Evolutionary conservation across 2,888 invertebrate genomes (phyloP).

Genomic region (Eremobia ochroleuca): DNA sequence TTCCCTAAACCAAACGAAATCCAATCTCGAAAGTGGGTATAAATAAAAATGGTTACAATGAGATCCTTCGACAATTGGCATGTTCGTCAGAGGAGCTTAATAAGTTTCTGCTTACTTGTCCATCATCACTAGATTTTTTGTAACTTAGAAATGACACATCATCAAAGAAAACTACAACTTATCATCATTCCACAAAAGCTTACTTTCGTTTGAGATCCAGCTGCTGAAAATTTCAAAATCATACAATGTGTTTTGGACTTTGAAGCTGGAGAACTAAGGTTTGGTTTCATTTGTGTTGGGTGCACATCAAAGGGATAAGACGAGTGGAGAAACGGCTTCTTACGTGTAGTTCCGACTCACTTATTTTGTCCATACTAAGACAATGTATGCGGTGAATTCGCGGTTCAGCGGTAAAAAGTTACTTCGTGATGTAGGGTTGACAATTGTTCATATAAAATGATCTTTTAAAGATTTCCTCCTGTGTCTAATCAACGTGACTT

Average conservation of each 20-base stretch:
- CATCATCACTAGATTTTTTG: constrained; percentile 84
- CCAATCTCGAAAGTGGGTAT: constrained; percentile 54
- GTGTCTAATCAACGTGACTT: too few relatives aligned
- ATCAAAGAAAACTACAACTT: constrained; percentile 63
- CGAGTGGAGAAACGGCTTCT: constrained; percentile 81
- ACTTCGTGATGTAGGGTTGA: constrained; percentile 75
- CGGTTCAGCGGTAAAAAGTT: constrained; percentile 80
- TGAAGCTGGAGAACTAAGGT: constrained; percentile 42
- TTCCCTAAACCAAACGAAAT: constrained; percentile 64
- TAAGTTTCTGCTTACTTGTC: constrained; percentile 87
- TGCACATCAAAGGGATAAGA: constrained; percentile 77
- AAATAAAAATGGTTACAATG: constrained; percentile 73
- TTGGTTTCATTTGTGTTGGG: constrained; percentile 57
- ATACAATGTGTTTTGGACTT: constrained; percentile 50
- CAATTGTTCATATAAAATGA: constrained; percentile 8
- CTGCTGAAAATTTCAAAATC: constrained; percentile 26
- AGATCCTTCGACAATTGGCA: constrained; percentile 82
- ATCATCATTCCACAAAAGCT: not conserved
- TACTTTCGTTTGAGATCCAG: constrained; percentile 23
- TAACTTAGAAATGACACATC: constrained; percentile 52
- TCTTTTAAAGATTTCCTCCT: too few relatives aligned
- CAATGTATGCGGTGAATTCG: constrained; percentile 86
- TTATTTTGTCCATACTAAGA: constrained; percentile 89
- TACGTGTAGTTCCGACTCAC: constrained; percentile 84
- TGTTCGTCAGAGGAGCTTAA: constrained; percentile 86